Percentiles rank a stretch among this genome's conserved stretches.
These are phyloP conservation scores for Chunga burmeisteri DNA, from an alignment of 2,113 vertebrate species.

Conservation along the genomic window DNA sequence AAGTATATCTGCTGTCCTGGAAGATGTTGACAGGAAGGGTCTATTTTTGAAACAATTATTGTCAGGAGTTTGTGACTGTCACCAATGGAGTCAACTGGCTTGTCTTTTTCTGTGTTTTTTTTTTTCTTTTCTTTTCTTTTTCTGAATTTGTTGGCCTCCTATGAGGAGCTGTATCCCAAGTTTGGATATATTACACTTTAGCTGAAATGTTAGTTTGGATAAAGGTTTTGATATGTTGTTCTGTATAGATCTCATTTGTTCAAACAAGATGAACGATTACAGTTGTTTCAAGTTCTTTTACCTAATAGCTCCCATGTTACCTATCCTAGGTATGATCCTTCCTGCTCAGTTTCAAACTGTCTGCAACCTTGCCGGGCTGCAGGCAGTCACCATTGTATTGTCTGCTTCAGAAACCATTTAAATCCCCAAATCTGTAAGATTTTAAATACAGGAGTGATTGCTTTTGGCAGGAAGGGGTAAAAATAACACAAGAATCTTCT, in stretches of 20 bases:
- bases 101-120: background rate
- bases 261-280: background rate
- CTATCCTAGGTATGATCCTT: background rate
- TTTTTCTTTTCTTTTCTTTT: background rate
- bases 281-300: background rate
- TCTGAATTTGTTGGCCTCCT: background rate
- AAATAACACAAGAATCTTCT: background rate
- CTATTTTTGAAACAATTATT: background rate
- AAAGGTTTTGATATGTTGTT: background rate
- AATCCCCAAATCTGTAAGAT: background rate
- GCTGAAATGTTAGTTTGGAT: background rate
- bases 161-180: accelerated
- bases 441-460: background rate
- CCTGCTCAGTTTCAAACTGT: background rate
- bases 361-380: background rate
- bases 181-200: background rate
- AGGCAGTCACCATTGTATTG: background rate
- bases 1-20: background rate
- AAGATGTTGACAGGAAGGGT: background rate
- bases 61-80: background rate
- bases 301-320: background rate
- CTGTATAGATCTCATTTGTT: background rate
- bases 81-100: background rate
- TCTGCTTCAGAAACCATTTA: background rate
- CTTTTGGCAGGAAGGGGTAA: background rate